Evolutionary conservation across 2,113 vertebrate species (phyloP), one percentile per base, ranked within the genome.

Genomic region (Rhynchomys soricoides): DNA sequence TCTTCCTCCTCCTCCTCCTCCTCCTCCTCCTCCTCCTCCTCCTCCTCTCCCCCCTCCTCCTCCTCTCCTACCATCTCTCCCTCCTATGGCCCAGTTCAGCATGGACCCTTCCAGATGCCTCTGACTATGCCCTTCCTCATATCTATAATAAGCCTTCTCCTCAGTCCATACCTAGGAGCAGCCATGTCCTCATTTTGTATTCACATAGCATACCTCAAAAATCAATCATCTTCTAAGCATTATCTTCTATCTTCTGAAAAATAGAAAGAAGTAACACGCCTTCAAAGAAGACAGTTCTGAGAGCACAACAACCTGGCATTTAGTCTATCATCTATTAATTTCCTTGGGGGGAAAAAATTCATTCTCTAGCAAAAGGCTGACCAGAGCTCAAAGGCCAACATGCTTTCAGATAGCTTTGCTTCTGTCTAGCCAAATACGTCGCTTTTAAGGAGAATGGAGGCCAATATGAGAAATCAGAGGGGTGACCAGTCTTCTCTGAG

Each of bases 331-430:
- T 89, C 95, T 87, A 81, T 91, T 96, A 87, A 93, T 96, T 92
- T 96, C 82, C 91, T 87, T 97, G 57, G 7, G 48, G 22, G 2
- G 5, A 31, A 59, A 5, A 62, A 26, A 73, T 31, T 57, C 22
- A 88, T 45, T 88, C 89, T 92, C 89, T 66, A 94, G 66, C 52
- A 93, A 96, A 95, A 97, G 43, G 11, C 77, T 87, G 26, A 89
- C 82, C 95, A 3, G 52, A 64, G 74, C 66, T 94, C 73, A 79
- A 89, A 97, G 93, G 62, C 88, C 89, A 97, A 82, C 11, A 55
- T 50, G 86, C 31, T 87, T 29, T 89, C 70, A 59, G 57, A 75
- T 40, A 92, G 88, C 26, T 95, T 78, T 85, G 81, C 93, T 75
- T 96, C 85, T 43, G 19, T 96, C 74, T 77, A n/a, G 92, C 45